Base-by-base conservation (phyloP, 2,797 vertebrate species). In the Notolepis coatsorum region DNA sequence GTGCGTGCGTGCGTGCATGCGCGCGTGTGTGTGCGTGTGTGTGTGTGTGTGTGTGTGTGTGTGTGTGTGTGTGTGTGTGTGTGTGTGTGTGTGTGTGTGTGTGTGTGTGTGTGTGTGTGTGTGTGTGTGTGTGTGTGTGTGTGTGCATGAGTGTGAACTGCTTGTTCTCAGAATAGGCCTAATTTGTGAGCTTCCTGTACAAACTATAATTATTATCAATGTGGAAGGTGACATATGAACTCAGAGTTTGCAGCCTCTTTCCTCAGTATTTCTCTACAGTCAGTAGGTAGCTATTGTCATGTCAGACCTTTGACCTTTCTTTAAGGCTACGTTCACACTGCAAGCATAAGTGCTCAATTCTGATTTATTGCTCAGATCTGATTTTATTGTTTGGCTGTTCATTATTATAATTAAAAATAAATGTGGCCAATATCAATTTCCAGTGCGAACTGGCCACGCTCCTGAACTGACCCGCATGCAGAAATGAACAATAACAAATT, bases 151-250 rank as follows among this genome's bases (percentile, higher is more conserved):
- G 49, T 3, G 1, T n/a, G 2, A 13, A 9, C 31, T 51, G 5
- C 21, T 12, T 58, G 48, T 46, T 55, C 17, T 23, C 2, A 9
- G n/a, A n/a, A 30, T 30, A 2, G 38, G 15, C 27, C 6, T 50
- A 20, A 30, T 12, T 33, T 50, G 17, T 49, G 41, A 10, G 6
- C 10, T 13, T 48, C 20, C 37, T 8, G 3, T 2, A 23, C n/a
- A 41, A 35, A 46, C 37, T 60, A 15, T 18, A 30, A 61, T 53
- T 17, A 61, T 53, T 17, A 33, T 4, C 51, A 45, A 13, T 28
- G 37, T 58, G 9, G 23, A 12, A 21, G 31, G 68, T 73, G 2
- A 77, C n/a, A 18, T 5, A 67, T 86, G 78, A 86, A 85, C 80
- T 61, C 47, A 39, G 52, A 54, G 73, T 7, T 9, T n/a, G 8